Conservation (phyloP, 2,797 vertebrate species). For the Peromyscus eremicus region DNA sequence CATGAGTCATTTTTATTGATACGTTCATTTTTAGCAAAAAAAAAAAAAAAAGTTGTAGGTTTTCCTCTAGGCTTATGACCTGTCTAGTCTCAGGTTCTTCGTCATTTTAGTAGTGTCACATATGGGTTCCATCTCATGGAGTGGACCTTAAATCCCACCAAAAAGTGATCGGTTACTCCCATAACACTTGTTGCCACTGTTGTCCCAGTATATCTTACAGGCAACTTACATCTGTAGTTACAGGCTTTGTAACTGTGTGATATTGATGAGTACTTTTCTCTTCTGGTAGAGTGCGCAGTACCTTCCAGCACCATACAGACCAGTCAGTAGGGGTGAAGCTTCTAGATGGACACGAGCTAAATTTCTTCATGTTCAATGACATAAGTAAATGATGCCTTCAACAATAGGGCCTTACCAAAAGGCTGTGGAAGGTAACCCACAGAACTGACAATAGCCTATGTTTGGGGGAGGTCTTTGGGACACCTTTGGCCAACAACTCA, state of each 20-base stretch:
- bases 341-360: background rate
- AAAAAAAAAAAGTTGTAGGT: background rate
- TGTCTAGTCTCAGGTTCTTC: no score
- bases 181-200: background rate
- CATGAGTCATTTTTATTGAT: background rate
- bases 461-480: background rate
- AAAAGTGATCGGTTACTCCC: background rate
- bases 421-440: background rate
- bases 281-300: background rate
- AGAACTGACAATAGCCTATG: no score
- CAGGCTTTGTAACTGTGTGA: background rate
- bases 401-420: background rate
- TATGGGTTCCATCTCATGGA: background rate
- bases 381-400: background rate
- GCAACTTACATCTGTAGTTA: background rate
- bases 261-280: background rate
- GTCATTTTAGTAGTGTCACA: background rate
- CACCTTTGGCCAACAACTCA: background rate
- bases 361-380: background rate
- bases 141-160: background rate
- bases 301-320: background rate
- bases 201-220: background rate
- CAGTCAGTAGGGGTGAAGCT: background rate
- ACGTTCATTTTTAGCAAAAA: background rate
- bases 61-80: background rate